Evolutionary conservation across 2,113 vertebrate species (phyloP), one percentile per base, ranked within the genome.

Genomic region (Leptodactylus fuscus): DNA sequence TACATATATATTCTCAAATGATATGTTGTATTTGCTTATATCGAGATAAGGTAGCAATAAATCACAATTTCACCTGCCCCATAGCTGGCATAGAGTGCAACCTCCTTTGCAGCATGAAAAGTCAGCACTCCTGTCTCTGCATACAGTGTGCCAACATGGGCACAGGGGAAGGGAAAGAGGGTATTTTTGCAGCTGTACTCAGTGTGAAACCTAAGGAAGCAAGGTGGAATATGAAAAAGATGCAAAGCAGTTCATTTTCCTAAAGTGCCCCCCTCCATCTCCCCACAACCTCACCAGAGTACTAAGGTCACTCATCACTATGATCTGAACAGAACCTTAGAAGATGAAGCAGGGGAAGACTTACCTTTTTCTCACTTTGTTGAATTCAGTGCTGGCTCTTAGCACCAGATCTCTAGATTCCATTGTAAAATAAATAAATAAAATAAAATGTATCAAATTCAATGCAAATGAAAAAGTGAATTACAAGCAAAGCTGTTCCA

Each of bases 301-400:
- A 53, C 16, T 48, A 55, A 85, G 62, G 60, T 70, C 83, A 78
- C 58, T 11, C 55, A 53, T 67, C 38, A 20, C 11, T 29, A 32
- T 51, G 62, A 9, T 24, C 18, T n/a, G 12, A 22, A 71, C 27
- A 53, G 48, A 29, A 82, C 67, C 58, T 65, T 16, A 51, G 44
- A 10, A 15, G 41, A 3, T 44, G 9, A 44, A 4, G 9, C 9
- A 44, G 4, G 41, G 41, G 20, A 6, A 27, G 0, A 60, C 84
- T 53, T 81, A 86, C 84, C 84, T 86, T 62, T 81, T 80, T 24
- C 84, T 69, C 22, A 53, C 65, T 60, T 73, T 80, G 44, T 36
- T 81, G 51, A 86, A 86, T 86, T 86, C 84, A 60, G 34, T 34
- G 65, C 48, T 24, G 75, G 60, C 36, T 1, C 77, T 70, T 80